A percentile compares a stretch with the other conserved stretches of the same genome.
These are phyloP conservation scores for Zaprionus lachaisei DNA, from an alignment of 1,140 invertebrate species.

Conservation along the genomic window DNA sequence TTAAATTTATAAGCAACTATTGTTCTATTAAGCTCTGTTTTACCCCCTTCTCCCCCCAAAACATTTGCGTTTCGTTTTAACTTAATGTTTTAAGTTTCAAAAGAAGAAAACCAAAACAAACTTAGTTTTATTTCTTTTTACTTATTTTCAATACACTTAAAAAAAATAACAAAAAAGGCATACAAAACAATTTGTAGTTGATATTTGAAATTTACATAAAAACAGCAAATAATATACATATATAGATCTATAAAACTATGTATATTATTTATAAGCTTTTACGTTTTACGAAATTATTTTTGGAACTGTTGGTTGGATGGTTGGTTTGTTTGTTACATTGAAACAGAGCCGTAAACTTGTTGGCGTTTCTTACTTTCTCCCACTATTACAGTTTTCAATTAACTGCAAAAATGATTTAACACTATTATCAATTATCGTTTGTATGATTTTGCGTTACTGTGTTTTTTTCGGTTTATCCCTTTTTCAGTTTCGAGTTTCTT, in stretches of 20 bases:
- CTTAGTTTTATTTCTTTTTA: constrained; percentile 40
- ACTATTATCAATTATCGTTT: not conserved
- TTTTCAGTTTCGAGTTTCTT: constrained; percentile 20
- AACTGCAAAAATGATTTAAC: constrained; percentile 7
- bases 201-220: constrained; percentile 51
- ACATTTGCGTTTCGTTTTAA: constrained; percentile 58
- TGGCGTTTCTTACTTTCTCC: constrained; percentile 36
- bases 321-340: constrained; percentile 49
- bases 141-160: constrained; percentile 53
- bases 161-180: constrained; percentile 45
- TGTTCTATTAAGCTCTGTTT: constrained; percentile 69
- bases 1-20: constrained; percentile 82
- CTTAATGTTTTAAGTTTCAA: constrained; percentile 56
- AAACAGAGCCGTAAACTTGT: constrained; percentile 48
- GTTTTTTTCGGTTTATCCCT: constrained; percentile 21
- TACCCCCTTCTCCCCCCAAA: constrained; percentile 7
- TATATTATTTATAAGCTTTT: constrained; percentile 59
- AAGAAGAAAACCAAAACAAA: constrained; percentile 21
- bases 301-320: constrained; percentile 49
- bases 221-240: constrained; percentile 56
- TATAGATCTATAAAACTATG: constrained; percentile 36
- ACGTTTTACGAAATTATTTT: constrained; percentile 38
- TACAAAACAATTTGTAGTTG: constrained; percentile 62
- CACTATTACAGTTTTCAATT: not conserved
- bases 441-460: constrained; percentile 10